Conservation (phyloP, 2,113 vertebrate species). For the Hyla sarda region DNA sequence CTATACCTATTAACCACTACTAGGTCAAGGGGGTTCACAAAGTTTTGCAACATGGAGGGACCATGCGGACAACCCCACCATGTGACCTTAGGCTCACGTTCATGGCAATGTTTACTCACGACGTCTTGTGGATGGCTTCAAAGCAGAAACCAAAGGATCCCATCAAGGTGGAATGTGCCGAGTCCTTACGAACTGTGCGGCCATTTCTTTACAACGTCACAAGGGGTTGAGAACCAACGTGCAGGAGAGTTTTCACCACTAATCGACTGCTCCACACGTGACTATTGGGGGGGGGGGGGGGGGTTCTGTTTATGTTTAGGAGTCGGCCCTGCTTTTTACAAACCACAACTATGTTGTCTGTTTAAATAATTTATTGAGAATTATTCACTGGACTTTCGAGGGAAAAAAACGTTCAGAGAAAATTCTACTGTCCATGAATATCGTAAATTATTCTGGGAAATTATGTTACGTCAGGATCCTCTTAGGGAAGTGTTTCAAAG, state of each 20-base stretch:
- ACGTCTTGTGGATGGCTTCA: neutral
- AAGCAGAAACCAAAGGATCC: neutral
- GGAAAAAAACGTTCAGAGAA: neutral
- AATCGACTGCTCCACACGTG: neutral
- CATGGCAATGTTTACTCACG: slow-evolving; percentile 4
- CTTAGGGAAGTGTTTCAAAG: too few relatives aligned
- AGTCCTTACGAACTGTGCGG: neutral
- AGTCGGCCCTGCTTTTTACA: neutral
- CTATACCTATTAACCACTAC: neutral
- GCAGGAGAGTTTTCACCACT: neutral
- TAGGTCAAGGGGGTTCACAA: neutral
- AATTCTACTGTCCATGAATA: too few relatives aligned
- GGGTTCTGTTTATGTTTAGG: neutral
- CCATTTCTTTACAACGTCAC: neutral
- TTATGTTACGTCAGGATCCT: too few relatives aligned
- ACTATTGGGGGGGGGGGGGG: neutral
- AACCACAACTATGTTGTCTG: neutral
- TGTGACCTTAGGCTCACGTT: neutral
- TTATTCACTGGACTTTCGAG: too few relatives aligned
- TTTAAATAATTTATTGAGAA: neutral
- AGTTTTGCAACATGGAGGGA: neutral
- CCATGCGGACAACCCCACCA: neutral
- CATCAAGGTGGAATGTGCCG: neutral
- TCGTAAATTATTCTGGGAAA: too few relatives aligned
- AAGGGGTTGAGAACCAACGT: slow-evolving; percentile 1